phyloP scores from a whole-genome alignment of 2,113 vertebrate genomes.

The Piaya cayana region DNA sequence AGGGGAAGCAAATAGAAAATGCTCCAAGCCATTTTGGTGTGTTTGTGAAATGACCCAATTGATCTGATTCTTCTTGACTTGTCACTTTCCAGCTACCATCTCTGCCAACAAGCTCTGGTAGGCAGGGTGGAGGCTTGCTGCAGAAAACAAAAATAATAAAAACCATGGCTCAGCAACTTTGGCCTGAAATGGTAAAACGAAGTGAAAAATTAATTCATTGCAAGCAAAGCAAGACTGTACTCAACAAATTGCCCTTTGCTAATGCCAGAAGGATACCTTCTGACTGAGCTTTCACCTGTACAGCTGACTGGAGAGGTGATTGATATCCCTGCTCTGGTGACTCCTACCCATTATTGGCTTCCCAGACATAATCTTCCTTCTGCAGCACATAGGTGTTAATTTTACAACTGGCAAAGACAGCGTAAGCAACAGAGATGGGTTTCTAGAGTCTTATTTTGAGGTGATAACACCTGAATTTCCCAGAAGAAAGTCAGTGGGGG shows the following conservation, averaged over 20 bases:
- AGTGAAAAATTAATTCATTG: not conserved
- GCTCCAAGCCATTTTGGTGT: not conserved
- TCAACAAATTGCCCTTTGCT: not conserved
- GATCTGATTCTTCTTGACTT: conserved; percentile 33
- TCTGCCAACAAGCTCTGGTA: not conserved
- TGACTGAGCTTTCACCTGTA: not conserved
- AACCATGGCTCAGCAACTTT: not conserved
- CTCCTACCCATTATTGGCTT: not conserved
- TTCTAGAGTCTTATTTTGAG: not conserved
- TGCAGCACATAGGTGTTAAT: not conserved
- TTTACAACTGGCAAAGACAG: not conserved
- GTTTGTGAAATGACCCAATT: not conserved
- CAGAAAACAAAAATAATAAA: not conserved
- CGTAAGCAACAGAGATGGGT: not conserved
- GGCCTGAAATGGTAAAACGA: not conserved
- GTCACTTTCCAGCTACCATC: not conserved
- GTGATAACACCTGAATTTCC: not conserved
- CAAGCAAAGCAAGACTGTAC: not conserved
- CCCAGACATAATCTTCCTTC: not conserved
- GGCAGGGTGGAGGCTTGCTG: not conserved
- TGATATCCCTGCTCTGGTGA: not conserved
- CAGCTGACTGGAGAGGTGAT: not conserved
- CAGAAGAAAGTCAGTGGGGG: not conserved
- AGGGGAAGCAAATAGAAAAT: not conserved
- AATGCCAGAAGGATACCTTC: not conserved